Percentiles rank a stretch among this genome's conserved stretches.
phyloP scores from a whole-genome alignment of 1,140 invertebrate species.

The Chymomyza costata region DNA sequence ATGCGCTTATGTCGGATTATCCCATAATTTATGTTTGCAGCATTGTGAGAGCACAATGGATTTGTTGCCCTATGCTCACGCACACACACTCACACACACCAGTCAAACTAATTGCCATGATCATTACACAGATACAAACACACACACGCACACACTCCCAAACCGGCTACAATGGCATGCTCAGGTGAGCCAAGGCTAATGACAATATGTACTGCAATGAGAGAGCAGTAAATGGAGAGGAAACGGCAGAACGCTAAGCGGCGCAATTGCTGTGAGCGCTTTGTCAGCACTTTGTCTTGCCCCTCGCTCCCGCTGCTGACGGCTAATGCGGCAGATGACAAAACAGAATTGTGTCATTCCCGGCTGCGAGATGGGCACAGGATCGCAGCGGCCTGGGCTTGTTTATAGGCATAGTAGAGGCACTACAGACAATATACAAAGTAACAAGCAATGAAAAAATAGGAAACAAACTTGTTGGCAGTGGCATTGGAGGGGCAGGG shows the following conservation, averaged over 20 bases:
- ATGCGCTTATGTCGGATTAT: conserved; percentile 72
- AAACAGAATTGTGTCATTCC: conserved; percentile 72
- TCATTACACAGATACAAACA: conserved; percentile 48
- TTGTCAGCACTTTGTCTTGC: conserved; percentile 36
- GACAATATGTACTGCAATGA: conserved; percentile 47
- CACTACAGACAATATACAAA: too few relatives aligned
- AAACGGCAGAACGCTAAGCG: conserved; percentile 34
- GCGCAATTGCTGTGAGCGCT: conserved; percentile 34
- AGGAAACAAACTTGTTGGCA: conserved; percentile 30
- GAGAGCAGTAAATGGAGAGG: conserved; percentile 15
- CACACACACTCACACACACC: conserved; percentile 7
- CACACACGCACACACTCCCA: conserved; percentile 8
- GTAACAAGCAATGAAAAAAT: too few relatives aligned
- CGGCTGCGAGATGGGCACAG: conserved; percentile 38
- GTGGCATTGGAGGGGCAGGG: conserved; percentile 1
- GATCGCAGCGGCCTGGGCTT: conserved; percentile 45
- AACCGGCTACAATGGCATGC: too few relatives aligned
- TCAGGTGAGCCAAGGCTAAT: conserved; percentile 34
- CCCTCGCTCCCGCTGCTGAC: conserved; percentile 1
- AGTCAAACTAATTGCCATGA: conserved; percentile 58
- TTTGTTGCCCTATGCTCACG: conserved; percentile 33
- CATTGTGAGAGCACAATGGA: conserved; percentile 45
- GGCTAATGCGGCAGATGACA: conserved; percentile 53
- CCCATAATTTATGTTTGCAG: conserved; percentile 66
- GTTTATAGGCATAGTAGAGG: too few relatives aligned